Conservation (phyloP, 1,140 invertebrate species). For the Pemphigus obesinymphae region DNA sequence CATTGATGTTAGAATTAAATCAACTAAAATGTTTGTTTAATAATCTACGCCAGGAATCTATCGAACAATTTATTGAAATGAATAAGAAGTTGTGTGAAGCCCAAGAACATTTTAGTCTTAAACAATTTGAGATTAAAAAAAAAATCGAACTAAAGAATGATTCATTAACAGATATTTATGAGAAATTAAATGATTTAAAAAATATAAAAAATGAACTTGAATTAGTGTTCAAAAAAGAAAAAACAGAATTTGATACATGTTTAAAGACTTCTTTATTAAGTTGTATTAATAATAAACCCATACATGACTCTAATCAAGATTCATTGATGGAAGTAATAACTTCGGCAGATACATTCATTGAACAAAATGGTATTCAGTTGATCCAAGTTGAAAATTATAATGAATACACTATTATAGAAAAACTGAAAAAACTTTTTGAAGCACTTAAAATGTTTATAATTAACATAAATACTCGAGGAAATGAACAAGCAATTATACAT, state of each 20-base stretch:
- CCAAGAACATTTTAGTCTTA: background rate
- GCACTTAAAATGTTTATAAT: constrained; percentile 30
- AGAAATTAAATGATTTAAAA: constrained; percentile 15
- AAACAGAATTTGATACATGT: background rate
- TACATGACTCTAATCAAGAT: background rate
- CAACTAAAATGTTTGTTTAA: background rate
- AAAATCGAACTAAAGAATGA: constrained; percentile 6
- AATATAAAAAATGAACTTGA: constrained; percentile 1
- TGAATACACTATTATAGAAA: constrained; percentile 27
- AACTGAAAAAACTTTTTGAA: constrained; percentile 32
- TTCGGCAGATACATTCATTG: constrained; percentile 28
- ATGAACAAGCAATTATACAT: background rate
- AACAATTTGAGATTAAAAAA: background rate
- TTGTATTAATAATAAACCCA: background rate
- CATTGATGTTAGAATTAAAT: background rate
- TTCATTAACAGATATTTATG: background rate
- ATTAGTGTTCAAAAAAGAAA: background rate
- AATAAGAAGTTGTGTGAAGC: background rate
- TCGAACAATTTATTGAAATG: background rate
- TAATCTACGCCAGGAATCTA: background rate
- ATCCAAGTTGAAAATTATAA: constrained; percentile 5
- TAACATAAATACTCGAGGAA: constrained; percentile 9
- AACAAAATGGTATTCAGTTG: constrained; percentile 34
- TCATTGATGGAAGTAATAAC: constrained; percentile 34
- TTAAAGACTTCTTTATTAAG: background rate